phyloP scores from a whole-genome alignment of 1,140 invertebrate genomes.

The Oryzaephilus surinamensis region DNA sequence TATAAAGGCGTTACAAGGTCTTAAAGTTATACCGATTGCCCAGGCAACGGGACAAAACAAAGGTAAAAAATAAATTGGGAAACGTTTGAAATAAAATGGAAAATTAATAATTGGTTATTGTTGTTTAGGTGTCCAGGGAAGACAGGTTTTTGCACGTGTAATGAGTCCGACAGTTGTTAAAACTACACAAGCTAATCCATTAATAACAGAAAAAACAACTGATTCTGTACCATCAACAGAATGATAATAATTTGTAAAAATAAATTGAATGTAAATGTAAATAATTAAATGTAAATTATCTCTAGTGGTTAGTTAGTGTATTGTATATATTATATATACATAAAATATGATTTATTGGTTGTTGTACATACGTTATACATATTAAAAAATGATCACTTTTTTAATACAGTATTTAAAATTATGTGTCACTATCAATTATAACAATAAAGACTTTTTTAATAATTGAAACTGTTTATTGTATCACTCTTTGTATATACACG shows the following conservation, averaged over 20 bases:
- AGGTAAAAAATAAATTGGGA: slow-evolving; percentile 18
- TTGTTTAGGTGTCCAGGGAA: slow-evolving; percentile 29
- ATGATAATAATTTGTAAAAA: slow-evolving; percentile 4
- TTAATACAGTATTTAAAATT: no score
- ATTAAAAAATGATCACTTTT: no score
- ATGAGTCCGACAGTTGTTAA: slow-evolving; percentile 30
- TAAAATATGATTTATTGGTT: no score
- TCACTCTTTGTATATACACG: no score
- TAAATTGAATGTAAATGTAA: slow-evolving; percentile 8
- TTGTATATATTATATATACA: no score
- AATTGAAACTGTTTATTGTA: no score
- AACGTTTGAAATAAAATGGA: not conserved
- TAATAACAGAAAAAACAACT: slow-evolving; percentile 2
- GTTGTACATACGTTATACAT: no score
- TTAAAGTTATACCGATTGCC: slow-evolving; percentile 53
- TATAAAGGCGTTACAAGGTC: slow-evolving; percentile 54
- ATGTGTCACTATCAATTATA: no score
- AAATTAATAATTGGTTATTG: not conserved
- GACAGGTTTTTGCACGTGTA: slow-evolving; percentile 35
- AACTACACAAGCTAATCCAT: slow-evolving; percentile 12
- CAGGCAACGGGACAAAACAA: slow-evolving; percentile 29
- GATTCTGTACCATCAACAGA: slow-evolving; percentile 5
- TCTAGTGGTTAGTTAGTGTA: no score
- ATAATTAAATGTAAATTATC: slow-evolving; percentile 3
- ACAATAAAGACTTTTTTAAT: no score